Evolutionary conservation across 2,888 invertebrate species (phyloP).

Genomic region (Lithophane semibrunnea): DNA sequence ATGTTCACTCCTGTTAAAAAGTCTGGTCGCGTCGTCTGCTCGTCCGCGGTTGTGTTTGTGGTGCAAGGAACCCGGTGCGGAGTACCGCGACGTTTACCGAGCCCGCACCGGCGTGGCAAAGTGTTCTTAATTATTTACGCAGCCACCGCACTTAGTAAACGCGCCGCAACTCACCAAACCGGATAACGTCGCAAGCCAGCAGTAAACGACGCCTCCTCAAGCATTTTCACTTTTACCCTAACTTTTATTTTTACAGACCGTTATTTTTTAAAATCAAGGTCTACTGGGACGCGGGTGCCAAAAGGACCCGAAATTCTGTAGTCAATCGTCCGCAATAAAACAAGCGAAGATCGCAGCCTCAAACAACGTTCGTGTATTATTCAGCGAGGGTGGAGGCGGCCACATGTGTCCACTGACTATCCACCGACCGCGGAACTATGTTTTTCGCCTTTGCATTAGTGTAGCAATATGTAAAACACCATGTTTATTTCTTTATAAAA

Average conservation of each 20-base stretch:
- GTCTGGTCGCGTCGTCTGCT: conserved; percentile 27
- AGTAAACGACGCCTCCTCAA: conserved; percentile 56
- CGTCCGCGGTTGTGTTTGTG: conserved; percentile 46
- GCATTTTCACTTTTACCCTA: conserved; percentile 62
- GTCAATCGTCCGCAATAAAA: conserved; percentile 86
- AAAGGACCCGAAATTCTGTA: conserved; percentile 71
- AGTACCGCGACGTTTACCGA: conserved; percentile 51
- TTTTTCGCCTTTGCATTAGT: conserved; percentile 67
- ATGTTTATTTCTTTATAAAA: conserved; percentile 63
- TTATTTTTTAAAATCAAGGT: conserved; percentile 73
- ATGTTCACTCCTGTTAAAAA: conserved; percentile 13
- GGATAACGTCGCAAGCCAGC: conserved; percentile 66
- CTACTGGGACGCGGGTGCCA: conserved; percentile 64
- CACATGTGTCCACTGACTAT: conserved; percentile 85
- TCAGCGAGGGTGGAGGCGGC: conserved; percentile 77
- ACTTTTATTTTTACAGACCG: conserved; percentile 57
- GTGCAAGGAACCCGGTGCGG: conserved; percentile 49
- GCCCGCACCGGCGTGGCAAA: conserved; percentile 75
- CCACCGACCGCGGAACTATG: conserved; percentile 68
- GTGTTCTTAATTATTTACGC: conserved; percentile 87
- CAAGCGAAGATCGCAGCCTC: conserved; percentile 79
- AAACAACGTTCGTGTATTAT: conserved; percentile 85
- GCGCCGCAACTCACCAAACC: conserved; percentile 71
- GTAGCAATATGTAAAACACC: conserved; percentile 60
- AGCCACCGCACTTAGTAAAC: conserved; percentile 77